phyloP scores from a whole-genome alignment of 2,888 invertebrate species.

The Trilocha varians region DNA sequence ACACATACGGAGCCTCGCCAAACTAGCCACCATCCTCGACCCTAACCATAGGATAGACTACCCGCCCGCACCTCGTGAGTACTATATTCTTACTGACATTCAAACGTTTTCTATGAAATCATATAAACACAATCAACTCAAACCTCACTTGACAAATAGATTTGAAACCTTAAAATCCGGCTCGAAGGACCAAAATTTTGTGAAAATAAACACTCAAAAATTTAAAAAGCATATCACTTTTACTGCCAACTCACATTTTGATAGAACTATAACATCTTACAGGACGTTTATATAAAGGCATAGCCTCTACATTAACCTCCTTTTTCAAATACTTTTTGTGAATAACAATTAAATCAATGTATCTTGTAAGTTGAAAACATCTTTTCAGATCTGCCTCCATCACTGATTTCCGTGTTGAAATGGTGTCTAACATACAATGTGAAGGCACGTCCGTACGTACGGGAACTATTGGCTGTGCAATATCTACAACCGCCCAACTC shows the following conservation, averaged over 20 bases:
- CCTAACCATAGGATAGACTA: conserved; percentile 83
- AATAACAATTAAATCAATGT: too few species aligned
- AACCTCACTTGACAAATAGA: not conserved
- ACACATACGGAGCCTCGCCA: conserved; percentile 82
- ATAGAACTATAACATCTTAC: too few species aligned
- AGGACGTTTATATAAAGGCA: too few species aligned
- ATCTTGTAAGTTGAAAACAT: not conserved
- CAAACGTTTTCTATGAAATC: too few species aligned
- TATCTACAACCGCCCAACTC: conserved; percentile 36
- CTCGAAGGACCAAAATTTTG: too few species aligned
- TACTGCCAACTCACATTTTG: too few species aligned
- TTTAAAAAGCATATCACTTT: too few species aligned
- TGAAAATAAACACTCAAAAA: too few species aligned
- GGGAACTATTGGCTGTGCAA: conserved; percentile 76
- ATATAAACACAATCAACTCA: not conserved
- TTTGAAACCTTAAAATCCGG: too few species aligned
- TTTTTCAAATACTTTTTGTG: too few species aligned
- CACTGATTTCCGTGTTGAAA: conserved; percentile 77
- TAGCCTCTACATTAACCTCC: too few species aligned
- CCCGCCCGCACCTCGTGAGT: conserved; percentile 71
- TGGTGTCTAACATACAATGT: conserved; percentile 83
- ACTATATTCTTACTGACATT: too few species aligned
- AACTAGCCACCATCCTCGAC: conserved; percentile 85
- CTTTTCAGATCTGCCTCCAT: conserved; percentile 64
- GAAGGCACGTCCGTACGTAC: conserved; percentile 81